Base-by-base conservation (phyloP, 2,797 vertebrate species). In the Falco naumanni region DNA sequence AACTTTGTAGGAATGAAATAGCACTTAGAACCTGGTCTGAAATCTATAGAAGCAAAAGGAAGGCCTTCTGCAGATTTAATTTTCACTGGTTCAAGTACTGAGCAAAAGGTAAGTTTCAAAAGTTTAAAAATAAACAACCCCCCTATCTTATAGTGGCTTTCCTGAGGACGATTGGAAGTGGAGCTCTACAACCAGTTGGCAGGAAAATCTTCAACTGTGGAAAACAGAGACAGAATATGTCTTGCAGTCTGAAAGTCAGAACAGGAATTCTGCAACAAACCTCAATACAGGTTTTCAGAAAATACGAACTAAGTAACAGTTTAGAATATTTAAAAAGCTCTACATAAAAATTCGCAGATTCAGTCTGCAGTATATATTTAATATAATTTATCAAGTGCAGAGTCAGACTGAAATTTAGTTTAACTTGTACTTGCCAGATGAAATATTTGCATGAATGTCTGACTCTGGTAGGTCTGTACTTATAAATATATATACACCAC, bases 71-170 rank as follows among this genome's bases (percentile, higher is more conserved):
- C 41, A 68, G 33, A 78, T 89, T 83, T 87, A 59, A 75, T 94
- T 90, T 85, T 83, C 72, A 69, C 31, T 39, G 8, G 20, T 88
- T 86, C 51, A 53, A 41, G 13, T 51, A 78, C 18, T 79, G 39
- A 91, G n/a, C 16, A 88, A 94, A 96, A 87, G 12, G 13, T 48
- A 96, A 59, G 54, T 72, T 93, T 84, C n/a, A 64, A 88, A 96
- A 84, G 13, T 26, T 75, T 75, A 75, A 92, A 95, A 95, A 64
- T 70, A 94, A 96, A 89, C 48, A 89, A 79, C 2, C 28, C 0
- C 13, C 16, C 31, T 56, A 33, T 90, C 20, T 78, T 37, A 29
- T 5, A 89, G 51, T 33, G 13, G 11, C 74, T 74, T 84, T 29
- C 31, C 60, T 3, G 7, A 77, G 74, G 48, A 80, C 12, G 51